Conservation (phyloP, 2,888 invertebrate genomes). For the Hypselothyrea guttata region DNA sequence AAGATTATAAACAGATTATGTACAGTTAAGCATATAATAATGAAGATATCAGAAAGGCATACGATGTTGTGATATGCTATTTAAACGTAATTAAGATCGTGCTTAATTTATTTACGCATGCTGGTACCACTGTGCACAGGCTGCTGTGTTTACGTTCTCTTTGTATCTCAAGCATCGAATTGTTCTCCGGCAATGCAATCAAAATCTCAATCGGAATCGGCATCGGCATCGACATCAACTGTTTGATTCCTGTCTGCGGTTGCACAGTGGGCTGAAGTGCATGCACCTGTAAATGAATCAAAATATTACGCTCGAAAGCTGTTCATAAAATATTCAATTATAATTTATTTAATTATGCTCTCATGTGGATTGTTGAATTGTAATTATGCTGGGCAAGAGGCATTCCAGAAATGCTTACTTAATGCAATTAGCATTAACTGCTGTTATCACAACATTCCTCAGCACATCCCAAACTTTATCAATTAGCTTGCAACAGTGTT, state of each 20-base stretch:
- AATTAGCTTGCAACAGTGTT: conserved; percentile 60
- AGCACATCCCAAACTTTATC: conserved; percentile 21
- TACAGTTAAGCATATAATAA: too few species aligned
- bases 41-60: too few species aligned
- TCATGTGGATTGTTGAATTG: not conserved
- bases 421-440: conserved; percentile 1
- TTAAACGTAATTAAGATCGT: too few species aligned
- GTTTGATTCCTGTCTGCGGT: conserved; percentile 40
- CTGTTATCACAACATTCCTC: conserved; percentile 27
- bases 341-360: not conserved
- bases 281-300: not conserved
- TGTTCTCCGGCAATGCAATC: conserved; percentile 54
- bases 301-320: not conserved
- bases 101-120: too few species aligned
- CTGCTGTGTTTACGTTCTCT: conserved; percentile 53
- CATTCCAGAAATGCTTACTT: not conserved
- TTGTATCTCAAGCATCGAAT: conserved; percentile 29
- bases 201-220: conserved; percentile 30
- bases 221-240: conserved; percentile 36
- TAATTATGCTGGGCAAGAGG: not conserved
- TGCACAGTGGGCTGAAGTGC: conserved; percentile 18
- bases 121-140: conserved; percentile 31
- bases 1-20: too few species aligned
- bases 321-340: conserved; percentile 3
- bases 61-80: too few species aligned